phyloP scores from a whole-genome alignment of 2,797 vertebrate genomes.

The Premnoplex brunnescens region DNA sequence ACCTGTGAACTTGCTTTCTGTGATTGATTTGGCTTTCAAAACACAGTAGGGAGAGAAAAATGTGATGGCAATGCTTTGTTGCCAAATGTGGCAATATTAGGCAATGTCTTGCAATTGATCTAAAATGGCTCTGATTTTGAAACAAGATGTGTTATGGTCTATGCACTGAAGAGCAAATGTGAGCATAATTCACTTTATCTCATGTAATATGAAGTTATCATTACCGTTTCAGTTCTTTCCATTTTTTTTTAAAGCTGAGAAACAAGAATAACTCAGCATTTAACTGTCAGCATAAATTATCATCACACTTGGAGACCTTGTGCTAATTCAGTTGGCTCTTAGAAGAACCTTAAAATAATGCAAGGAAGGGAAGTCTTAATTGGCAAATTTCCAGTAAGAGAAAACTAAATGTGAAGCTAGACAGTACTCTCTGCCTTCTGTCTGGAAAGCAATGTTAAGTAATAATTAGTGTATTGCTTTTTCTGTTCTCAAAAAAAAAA shows the following conservation, averaged over 20 bases:
- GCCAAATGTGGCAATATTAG: neutral
- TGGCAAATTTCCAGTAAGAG: neutral
- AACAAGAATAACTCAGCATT: neutral
- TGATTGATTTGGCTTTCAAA: neutral
- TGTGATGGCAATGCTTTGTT: neutral
- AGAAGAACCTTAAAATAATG: neutral
- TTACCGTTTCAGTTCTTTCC: neutral
- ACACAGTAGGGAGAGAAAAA: neutral
- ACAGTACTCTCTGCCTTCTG: neutral
- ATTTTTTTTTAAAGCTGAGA: neutral
- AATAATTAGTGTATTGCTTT: neutral
- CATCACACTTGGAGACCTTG: neutral
- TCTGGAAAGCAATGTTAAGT: neutral
- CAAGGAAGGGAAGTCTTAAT: neutral
- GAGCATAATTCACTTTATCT: neutral
- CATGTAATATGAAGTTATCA: neutral
- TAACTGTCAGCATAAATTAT: neutral
- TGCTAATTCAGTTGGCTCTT: neutral
- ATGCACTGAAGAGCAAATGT: neutral
- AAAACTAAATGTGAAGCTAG: neutral
- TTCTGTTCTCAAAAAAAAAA: neutral
- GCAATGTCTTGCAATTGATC: neutral
- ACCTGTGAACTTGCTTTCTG: neutral
- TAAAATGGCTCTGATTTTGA: neutral
- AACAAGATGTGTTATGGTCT: neutral